Percentiles rank a stretch among this genome's conserved stretches.
phyloP scores from a whole-genome alignment of 2,113 vertebrate genomes.

The Oenanthe oenanthe region DNA sequence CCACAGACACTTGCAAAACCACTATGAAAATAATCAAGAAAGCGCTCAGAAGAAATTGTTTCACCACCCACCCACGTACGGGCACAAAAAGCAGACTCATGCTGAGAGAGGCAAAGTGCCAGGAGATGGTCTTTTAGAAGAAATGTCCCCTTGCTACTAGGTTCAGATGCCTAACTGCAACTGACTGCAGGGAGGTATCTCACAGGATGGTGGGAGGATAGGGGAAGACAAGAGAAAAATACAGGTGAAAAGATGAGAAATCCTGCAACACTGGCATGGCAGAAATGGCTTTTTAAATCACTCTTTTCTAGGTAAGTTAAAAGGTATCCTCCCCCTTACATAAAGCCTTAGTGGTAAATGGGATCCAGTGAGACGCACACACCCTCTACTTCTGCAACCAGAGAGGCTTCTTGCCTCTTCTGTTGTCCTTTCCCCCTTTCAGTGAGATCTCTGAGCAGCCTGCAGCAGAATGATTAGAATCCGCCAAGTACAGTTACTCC shows the following conservation, averaged over 20 bases:
- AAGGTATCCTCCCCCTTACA: not conserved
- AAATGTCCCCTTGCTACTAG: not conserved
- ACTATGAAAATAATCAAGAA: slow-evolving; percentile 30
- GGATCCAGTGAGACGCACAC: not conserved
- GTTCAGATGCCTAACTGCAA: not conserved
- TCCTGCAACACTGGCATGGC: not conserved
- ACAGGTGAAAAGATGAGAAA: not conserved
- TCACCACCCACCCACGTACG: not conserved
- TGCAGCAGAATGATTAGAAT: not conserved
- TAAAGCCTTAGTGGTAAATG: not conserved
- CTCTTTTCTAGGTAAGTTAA: not conserved
- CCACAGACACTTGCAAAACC: not conserved
- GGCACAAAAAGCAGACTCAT: not conserved
- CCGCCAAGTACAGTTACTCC: not conserved
- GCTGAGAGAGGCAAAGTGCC: slow-evolving; percentile 7
- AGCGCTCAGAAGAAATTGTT: not conserved
- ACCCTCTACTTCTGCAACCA: not conserved
- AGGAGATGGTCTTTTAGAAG: not conserved
- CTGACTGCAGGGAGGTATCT: not conserved
- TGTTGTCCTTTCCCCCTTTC: not conserved
- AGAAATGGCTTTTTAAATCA: slow-evolving; percentile 2
- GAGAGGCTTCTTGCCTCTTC: not conserved
- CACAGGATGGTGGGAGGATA: not conserved
- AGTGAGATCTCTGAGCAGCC: not conserved
- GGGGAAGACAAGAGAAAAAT: not conserved